These are phyloP conservation scores for Leucozona laternaria DNA, from an alignment of 2,888 invertebrate species.

Conservation along the genomic window DNA sequence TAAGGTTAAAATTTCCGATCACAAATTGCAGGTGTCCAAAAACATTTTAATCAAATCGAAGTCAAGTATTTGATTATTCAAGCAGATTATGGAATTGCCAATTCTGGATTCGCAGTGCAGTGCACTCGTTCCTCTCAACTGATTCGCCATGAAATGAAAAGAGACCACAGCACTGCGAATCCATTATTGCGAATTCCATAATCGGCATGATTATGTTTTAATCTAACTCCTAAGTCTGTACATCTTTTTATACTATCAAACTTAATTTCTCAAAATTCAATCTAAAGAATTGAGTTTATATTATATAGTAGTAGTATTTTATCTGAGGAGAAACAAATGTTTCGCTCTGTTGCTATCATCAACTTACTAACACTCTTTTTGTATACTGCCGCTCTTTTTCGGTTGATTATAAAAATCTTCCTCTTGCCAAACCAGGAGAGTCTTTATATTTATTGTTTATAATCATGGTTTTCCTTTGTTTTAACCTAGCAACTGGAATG, in stretches of 20 bases:
- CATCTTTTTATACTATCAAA: not conserved
- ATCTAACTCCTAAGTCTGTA: not conserved
- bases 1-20: too few species aligned
- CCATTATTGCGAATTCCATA: too few species aligned
- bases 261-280: slow-evolving; percentile 38
- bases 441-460: slow-evolving; percentile 45
- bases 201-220: slow-evolving; percentile 40
- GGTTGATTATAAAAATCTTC: slow-evolving; percentile 20
- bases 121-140: too few species aligned
- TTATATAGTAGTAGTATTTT: too few species aligned
- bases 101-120: too few species aligned
- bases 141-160: too few species aligned
- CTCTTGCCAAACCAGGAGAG: slow-evolving; percentile 46
- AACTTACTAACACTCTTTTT: slow-evolving; percentile 14
- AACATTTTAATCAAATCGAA: too few species aligned
- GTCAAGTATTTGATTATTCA: too few species aligned
- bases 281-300: not conserved
- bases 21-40: too few species aligned
- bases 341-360: slow-evolving; percentile 69
- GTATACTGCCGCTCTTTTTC: not conserved
- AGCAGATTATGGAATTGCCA: too few species aligned
- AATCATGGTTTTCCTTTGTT: slow-evolving; percentile 39
- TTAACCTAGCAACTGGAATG: slow-evolving; percentile 67
- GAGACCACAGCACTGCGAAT: too few species aligned
- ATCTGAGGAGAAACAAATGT: slow-evolving; percentile 36